These are phyloP conservation scores for Perognathus longimembris DNA, from an alignment of 2,113 vertebrate genomes.

Conservation along the genomic window DNA sequence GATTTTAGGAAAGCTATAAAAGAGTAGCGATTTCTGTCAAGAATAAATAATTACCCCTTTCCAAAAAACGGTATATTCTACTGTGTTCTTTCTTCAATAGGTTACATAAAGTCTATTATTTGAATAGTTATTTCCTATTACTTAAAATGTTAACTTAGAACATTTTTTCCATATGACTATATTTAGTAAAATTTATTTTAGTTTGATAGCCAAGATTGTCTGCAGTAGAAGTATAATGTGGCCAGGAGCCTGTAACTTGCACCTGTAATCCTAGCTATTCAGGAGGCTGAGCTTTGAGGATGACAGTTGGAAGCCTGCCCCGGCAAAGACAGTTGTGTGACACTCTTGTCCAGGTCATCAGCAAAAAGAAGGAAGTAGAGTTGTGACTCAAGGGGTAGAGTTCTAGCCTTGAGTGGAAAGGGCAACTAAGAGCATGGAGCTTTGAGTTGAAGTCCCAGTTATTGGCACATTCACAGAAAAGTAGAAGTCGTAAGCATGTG, in stretches of 20 bases:
- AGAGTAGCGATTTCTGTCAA: neutral
- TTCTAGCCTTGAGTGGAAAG: too few species aligned
- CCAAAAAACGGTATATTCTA: neutral
- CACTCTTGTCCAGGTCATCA: too few species aligned
- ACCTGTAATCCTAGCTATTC: too few species aligned
- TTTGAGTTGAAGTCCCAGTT: too few species aligned
- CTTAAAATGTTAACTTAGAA: neutral
- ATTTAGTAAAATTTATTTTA: neutral
- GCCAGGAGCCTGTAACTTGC: too few species aligned
- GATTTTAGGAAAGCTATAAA: neutral
- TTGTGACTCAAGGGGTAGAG: too few species aligned
- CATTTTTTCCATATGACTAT: neutral
- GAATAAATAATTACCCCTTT: slow-evolving; percentile 33
- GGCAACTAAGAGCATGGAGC: too few species aligned
- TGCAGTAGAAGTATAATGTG: neutral
- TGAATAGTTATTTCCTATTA: neutral
- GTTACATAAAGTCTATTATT: slow-evolving; percentile 5
- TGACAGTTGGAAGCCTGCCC: too few species aligned
- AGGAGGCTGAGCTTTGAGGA: too few species aligned
- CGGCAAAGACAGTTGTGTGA: too few species aligned
- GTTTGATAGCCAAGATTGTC: neutral
- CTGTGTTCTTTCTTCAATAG: neutral
- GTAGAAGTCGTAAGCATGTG: neutral
- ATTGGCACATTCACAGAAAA: too few species aligned
- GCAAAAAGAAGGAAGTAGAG: too few species aligned